Evolutionary conservation across 2,113 vertebrate genomes (phyloP).

Genomic region (Chlorodrepanis virens): DNA sequence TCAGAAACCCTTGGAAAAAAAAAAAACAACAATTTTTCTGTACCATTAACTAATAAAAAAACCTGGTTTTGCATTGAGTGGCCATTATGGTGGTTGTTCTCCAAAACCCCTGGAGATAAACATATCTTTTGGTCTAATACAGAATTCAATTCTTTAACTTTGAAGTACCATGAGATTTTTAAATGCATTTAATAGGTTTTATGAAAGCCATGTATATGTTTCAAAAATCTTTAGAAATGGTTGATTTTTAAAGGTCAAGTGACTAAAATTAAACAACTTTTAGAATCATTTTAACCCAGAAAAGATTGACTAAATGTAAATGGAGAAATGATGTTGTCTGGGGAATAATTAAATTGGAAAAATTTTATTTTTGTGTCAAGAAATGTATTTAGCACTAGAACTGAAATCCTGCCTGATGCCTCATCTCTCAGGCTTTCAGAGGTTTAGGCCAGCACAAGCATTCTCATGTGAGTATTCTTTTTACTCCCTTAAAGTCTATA

Average conservation of each 20-base stretch:
- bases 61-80: fast-evolving
- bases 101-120: not conserved
- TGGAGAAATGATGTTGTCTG: not conserved
- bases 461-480: not conserved
- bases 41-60: not conserved
- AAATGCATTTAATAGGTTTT: not conserved
- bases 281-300: not conserved
- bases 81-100: not conserved
- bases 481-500: not conserved
- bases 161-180: not conserved
- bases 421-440: not conserved
- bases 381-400: not conserved
- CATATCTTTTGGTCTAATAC: not conserved
- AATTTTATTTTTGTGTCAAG: not conserved
- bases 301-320: not conserved
- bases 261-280: not conserved
- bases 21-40: not conserved
- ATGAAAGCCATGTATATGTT: not conserved
- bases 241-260: not conserved
- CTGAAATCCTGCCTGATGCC: not conserved
- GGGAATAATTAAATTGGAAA: not conserved
- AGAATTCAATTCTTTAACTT: not conserved
- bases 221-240: not conserved
- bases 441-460: not conserved
- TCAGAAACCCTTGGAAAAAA: not conserved